Percentiles rank a stretch among this genome's conserved stretches.
These are phyloP conservation scores for Ichneumoninae sp. DNA, from an alignment of 2,888 invertebrate species.

Conservation along the genomic window DNA sequence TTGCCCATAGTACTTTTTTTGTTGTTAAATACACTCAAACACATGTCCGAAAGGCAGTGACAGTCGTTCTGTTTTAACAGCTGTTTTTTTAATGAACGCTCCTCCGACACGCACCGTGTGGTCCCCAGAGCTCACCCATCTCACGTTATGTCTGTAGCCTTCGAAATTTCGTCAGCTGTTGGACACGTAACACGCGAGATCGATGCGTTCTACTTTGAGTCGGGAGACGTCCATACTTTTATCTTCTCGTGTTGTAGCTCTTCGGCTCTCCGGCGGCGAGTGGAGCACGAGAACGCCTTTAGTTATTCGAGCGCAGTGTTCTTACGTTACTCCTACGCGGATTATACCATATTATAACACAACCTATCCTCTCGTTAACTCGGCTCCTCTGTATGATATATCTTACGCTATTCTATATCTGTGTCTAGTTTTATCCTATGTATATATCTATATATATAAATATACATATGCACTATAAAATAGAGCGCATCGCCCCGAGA, in stretches of 20 bases:
- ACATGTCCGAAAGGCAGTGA: slow-evolving; percentile 14
- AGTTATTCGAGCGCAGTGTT: slow-evolving; percentile 8
- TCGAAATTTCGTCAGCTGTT: slow-evolving; percentile 50
- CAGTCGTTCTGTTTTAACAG: slow-evolving; percentile 51
- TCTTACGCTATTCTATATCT: slow-evolving; percentile 10
- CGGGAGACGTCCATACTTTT: slow-evolving; percentile 13
- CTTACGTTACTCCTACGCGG: slow-evolving; percentile 12
- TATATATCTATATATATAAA: slow-evolving; percentile 4
- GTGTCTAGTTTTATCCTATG: neutral
- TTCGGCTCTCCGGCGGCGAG: neutral
- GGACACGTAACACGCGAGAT: slow-evolving; percentile 50
- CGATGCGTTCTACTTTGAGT: neutral
- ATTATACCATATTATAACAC: slow-evolving; percentile 12
- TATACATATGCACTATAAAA: slow-evolving; percentile 8
- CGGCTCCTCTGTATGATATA: slow-evolving; percentile 19
- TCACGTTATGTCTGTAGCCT: neutral
- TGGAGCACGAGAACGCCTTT: neutral
- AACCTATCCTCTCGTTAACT: slow-evolving; percentile 26
- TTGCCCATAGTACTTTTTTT: slow-evolving; percentile 2
- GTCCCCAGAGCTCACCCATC: neutral
- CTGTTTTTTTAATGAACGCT: slow-evolving; percentile 36
- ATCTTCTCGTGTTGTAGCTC: slow-evolving; percentile 20
- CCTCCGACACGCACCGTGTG: slow-evolving; percentile 9
- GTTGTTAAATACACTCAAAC: slow-evolving; percentile 12
- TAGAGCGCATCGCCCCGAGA: slow-evolving; percentile 20